Percentiles rank a stretch among this genome's conserved stretches.
phyloP scores from a whole-genome alignment of 53 echinoderm and acorn worm species.

The Patiria pectinifera region DNA sequence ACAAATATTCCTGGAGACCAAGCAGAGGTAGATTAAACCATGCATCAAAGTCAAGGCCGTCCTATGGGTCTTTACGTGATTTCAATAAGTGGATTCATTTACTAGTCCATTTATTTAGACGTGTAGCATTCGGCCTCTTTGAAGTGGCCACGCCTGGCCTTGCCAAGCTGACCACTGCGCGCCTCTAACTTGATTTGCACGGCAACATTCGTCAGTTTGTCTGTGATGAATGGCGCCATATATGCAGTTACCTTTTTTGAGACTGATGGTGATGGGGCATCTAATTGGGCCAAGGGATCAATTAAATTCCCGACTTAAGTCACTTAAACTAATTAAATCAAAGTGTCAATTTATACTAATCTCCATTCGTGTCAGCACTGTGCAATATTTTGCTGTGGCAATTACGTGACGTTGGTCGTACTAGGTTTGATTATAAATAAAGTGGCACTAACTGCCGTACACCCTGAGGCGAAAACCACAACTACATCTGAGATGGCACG shows the following conservation, averaged over 20 bases:
- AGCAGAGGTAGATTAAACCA: no score
- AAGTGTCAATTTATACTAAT: background rate
- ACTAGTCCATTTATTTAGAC: background rate
- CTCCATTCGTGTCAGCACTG: background rate
- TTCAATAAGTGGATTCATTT: background rate
- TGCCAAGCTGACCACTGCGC: background rate
- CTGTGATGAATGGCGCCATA: background rate
- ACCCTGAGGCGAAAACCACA: background rate
- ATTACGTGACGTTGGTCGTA: no score
- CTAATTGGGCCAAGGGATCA: background rate
- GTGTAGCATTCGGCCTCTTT: background rate
- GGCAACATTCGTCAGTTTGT: background rate
- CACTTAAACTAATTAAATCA: background rate
- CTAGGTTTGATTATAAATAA: no score
- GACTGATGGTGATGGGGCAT: background rate
- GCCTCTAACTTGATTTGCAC: background rate
- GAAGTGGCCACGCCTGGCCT: background rate
- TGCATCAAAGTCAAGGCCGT: background rate
- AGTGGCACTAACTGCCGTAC: no score
- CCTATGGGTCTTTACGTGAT: background rate
- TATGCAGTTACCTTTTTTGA: background rate
- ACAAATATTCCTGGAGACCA: no score
- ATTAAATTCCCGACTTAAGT: background rate
- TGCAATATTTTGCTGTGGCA: background rate
- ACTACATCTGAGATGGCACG: background rate